Evolutionary conservation across 2,797 vertebrate genomes (phyloP).

Genomic region (Chaetodon trifasciatus): DNA sequence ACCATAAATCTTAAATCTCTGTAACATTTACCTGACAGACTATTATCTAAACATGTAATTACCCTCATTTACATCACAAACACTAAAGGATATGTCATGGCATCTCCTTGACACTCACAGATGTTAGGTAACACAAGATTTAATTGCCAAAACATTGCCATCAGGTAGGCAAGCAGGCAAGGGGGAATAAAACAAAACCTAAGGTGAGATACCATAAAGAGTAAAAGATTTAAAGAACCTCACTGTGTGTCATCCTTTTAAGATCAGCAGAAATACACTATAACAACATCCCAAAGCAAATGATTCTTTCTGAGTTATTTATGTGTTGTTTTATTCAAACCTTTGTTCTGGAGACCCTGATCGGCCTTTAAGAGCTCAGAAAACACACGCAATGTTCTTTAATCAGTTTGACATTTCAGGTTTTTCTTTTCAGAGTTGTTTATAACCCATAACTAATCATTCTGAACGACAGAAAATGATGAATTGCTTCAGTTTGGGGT

Average conservation of each 20-base stretch:
- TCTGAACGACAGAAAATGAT: neutral
- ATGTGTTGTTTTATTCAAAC: neutral
- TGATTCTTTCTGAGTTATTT: neutral
- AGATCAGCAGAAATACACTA: neutral
- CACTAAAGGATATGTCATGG: conserved; percentile 50
- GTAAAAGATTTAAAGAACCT: neutral
- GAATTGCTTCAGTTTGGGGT: neutral
- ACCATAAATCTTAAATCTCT: conserved; percentile 58
- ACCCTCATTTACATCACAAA: conserved; percentile 67
- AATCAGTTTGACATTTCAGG: neutral
- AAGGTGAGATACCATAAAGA: neutral
- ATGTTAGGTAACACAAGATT: neutral
- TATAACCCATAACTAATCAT: neutral
- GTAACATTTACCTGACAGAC: conserved; percentile 44
- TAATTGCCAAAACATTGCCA: neutral
- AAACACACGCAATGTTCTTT: neutral
- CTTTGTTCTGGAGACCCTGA: neutral
- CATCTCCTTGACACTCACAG: conserved; percentile 15
- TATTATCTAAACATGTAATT: conserved; percentile 58
- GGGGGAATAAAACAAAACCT: neutral
- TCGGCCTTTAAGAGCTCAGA: neutral
- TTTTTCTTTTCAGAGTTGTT: neutral
- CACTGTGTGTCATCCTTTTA: neutral
- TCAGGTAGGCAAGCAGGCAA: neutral
- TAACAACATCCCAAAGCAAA: neutral